phyloP scores from a whole-genome alignment of 2,113 vertebrate genomes.

The Platichthys stellatus region DNA sequence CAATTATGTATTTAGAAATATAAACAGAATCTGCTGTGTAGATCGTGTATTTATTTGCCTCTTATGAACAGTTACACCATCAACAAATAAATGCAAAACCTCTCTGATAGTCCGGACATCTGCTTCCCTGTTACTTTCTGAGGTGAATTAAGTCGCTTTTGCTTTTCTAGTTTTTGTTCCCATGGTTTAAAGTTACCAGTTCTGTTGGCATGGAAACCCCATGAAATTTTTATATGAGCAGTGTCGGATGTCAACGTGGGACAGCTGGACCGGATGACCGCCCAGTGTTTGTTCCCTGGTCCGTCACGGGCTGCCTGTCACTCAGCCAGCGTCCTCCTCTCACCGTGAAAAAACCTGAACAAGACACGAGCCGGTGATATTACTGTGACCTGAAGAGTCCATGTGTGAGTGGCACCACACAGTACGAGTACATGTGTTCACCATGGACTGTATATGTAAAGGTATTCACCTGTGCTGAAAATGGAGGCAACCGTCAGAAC shows the following conservation, averaged over 20 bases:
- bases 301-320: constrained; percentile 38
- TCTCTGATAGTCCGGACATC: constrained; percentile 8
- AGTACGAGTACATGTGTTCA: neutral
- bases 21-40: neutral
- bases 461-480: constrained; percentile 75
- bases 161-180: constrained; percentile 25
- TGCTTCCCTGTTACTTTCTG: constrained; percentile 38
- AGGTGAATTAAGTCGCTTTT: constrained; percentile 23
- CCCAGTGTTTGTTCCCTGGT: constrained; percentile 35
- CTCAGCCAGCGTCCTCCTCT: constrained; percentile 78
- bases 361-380: constrained; percentile 50
- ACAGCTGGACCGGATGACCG: constrained; percentile 57
- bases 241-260: constrained; percentile 53
- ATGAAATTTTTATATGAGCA: constrained; percentile 76
- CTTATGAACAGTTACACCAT: neutral
- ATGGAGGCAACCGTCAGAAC: constrained; percentile 69
- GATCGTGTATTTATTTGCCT: constrained; percentile 1
- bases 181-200: constrained; percentile 62
- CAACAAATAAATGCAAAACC: constrained; percentile 26
- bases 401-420: neutral
- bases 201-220: constrained; percentile 55
- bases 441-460: neutral
- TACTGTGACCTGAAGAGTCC: neutral
- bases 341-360: constrained; percentile 76
- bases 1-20: neutral